Evolutionary conservation across 2,888 invertebrate species (phyloP).

Genomic region (Labia minor): DNA sequence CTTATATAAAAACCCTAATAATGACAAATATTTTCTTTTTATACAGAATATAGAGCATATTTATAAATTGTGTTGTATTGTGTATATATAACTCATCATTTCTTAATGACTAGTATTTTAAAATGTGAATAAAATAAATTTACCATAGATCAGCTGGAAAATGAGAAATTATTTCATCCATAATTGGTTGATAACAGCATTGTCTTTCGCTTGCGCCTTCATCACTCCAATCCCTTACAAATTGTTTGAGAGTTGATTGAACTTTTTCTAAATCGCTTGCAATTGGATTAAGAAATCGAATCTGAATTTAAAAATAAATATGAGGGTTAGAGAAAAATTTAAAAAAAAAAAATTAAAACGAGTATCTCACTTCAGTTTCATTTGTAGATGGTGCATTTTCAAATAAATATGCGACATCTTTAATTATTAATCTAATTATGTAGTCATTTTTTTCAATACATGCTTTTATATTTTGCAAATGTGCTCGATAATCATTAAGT

Average conservation of each 20-base stretch:
- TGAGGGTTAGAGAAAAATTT: background rate
- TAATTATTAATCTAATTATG: slow-evolving; percentile 57
- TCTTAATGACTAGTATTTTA: no score
- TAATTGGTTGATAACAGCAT: slow-evolving; percentile 81
- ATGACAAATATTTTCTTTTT: no score
- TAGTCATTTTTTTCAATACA: slow-evolving; percentile 61
- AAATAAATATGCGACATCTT: slow-evolving; percentile 72
- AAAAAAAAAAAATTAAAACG: background rate
- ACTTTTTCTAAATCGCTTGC: slow-evolving; percentile 61
- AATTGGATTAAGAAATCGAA: slow-evolving; percentile 17
- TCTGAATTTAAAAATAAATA: background rate
- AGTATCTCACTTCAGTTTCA: slow-evolving; percentile 23
- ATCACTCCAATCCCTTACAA: slow-evolving; percentile 93
- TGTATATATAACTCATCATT: no score
- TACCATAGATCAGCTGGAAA: slow-evolving; percentile 54
- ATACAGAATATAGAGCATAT: no score
- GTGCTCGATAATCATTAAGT: slow-evolving; percentile 61
- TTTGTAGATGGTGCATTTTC: slow-evolving; percentile 51
- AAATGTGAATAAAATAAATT: background rate
- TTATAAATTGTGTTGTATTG: no score
- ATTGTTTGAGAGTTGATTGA: slow-evolving; percentile 85
- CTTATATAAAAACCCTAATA: no score
- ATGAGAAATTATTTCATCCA: slow-evolving; percentile 64
- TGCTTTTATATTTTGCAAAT: slow-evolving; percentile 59
- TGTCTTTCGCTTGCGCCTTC: slow-evolving; percentile 71